Percentiles rank a stretch among this genome's conserved stretches.
Evolutionary conservation across 2,797 vertebrate genomes (phyloP).

Genomic region (Pseudocheirus occidentalis): DNA sequence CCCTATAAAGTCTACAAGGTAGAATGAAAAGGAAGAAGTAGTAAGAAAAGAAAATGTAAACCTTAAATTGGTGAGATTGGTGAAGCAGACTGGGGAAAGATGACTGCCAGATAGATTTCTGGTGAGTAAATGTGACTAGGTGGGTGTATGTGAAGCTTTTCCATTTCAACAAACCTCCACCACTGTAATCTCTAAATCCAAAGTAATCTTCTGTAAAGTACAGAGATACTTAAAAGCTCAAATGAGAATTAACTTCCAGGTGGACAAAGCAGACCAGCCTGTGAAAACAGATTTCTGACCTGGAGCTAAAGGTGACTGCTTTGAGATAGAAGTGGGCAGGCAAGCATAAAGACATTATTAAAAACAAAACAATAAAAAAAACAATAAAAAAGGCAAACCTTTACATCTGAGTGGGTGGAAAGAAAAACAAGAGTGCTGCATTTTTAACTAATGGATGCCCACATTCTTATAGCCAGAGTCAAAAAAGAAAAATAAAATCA

Average conservation of each 20-base stretch:
- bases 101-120: neutral
- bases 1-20: neutral
- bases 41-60: conserved; percentile 1
- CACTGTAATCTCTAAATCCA: neutral
- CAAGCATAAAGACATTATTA: conserved; percentile 1
- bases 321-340: conserved; percentile 10
- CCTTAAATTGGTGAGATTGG: neutral
- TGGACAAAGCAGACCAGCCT: conserved; percentile 13
- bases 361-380: neutral
- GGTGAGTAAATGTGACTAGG: neutral
- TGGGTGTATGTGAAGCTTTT: neutral
- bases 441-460: neutral
- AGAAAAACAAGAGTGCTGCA: neutral
- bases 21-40: conserved; percentile 31
- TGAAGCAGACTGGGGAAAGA: neutral
- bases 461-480: neutral
- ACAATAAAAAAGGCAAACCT: neutral
- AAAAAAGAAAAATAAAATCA: neutral
- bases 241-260: conserved; percentile 8
- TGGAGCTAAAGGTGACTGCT: conserved; percentile 13
- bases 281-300: conserved; percentile 21
- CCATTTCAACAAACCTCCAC: conserved; percentile 17
- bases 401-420: conserved; percentile 44
- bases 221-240: neutral
- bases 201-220: neutral